Conservation (phyloP, 2,797 vertebrate genomes). For the Sebastes paucispinis region DNA sequence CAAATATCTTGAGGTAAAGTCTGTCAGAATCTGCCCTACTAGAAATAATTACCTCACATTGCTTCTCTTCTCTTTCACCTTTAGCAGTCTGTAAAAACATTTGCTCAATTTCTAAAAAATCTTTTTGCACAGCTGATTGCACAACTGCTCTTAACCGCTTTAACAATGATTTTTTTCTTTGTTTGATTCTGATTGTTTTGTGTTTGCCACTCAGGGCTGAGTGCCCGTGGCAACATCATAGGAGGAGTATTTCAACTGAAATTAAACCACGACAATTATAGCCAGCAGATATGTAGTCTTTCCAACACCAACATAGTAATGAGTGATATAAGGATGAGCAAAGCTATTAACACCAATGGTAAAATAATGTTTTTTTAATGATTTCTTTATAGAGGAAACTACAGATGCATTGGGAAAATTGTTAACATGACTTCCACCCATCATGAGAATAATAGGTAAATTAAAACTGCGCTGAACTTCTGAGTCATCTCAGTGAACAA, state of each 20-base stretch:
- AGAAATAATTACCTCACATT: neutral
- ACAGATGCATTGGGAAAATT: neutral
- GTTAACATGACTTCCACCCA: neutral
- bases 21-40: neutral
- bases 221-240: neutral
- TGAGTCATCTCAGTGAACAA: constrained; percentile 1
- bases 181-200: neutral
- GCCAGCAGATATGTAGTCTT: neutral
- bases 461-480: neutral
- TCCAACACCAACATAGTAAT: neutral
- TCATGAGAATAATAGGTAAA: neutral
- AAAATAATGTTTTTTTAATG: neutral
- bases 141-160: neutral
- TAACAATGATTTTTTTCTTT: neutral
- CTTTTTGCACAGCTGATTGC: neutral
- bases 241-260: neutral
- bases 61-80: neutral
- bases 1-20: neutral
- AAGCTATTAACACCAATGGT: neutral
- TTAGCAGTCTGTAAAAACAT: neutral
- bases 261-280: neutral
- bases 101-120: neutral
- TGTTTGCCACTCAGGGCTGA: neutral
- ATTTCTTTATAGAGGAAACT: neutral
- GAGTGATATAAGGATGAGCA: neutral